A percentile compares a stretch with the other conserved stretches of the same genome.
Evolutionary conservation across 1,140 invertebrate genomes (phyloP).

Genomic region (Trachelipus rathkii): DNA sequence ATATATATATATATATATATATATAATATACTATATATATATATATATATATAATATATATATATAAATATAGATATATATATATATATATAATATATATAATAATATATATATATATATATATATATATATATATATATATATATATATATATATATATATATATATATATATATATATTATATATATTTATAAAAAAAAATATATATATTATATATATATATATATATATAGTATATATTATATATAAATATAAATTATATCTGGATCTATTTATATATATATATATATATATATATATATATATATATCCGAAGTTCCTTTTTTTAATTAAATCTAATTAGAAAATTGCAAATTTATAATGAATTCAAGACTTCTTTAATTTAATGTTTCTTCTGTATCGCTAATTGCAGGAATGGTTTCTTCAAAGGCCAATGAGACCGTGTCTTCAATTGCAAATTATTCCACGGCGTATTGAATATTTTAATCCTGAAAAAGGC

Average conservation of each 20-base stretch:
- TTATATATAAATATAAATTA: background rate
- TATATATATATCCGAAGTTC: background rate
- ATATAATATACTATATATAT: too few relatives aligned
- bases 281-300: background rate
- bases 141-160: too few relatives aligned
- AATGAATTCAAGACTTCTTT: background rate
- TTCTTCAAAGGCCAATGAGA: too few relatives aligned
- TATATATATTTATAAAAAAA: background rate
- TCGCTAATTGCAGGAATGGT: too few relatives aligned
- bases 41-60: too few relatives aligned
- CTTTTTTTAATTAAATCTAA: background rate
- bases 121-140: too few relatives aligned
- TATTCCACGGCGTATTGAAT: background rate
- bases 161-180: background rate
- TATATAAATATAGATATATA: too few relatives aligned
- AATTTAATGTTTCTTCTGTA: too few relatives aligned
- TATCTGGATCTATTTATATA: background rate
- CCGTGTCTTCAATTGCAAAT: background rate
- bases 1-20: too few relatives aligned
- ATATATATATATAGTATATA: constrained; percentile 4
- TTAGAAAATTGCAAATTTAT: background rate
- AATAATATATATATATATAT: too few relatives aligned
- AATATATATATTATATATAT: background rate
- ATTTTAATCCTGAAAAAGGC: background rate
- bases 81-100: too few relatives aligned